Evolutionary conservation across 2,888 invertebrate genomes (phyloP).

Genomic region (Agriopis marginaria): DNA sequence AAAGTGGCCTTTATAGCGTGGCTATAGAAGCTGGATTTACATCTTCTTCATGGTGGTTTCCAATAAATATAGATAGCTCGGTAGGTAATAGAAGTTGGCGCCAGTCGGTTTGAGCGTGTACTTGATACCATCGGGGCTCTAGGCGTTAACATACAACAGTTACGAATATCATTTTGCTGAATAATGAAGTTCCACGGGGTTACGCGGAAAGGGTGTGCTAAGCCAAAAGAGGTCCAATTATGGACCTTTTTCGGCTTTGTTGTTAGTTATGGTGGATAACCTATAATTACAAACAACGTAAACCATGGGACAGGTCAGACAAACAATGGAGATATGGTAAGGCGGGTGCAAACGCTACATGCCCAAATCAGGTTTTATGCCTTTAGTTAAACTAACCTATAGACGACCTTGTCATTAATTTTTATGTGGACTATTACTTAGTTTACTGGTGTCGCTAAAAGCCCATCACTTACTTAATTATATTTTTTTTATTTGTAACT

Average conservation of each 20-base stretch:
- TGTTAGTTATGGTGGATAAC: neutral
- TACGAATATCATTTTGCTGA: slow-evolving; percentile 64
- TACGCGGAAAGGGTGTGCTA: too few species aligned
- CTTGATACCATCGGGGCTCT: slow-evolving; percentile 74
- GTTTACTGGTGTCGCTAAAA: too few species aligned
- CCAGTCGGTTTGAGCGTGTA: slow-evolving; percentile 66
- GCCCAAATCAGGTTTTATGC: too few species aligned
- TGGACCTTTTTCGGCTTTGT: neutral
- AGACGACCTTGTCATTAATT: too few species aligned
- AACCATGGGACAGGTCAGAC: too few species aligned
- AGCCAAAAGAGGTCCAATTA: neutral
- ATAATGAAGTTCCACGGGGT: slow-evolving; percentile 44
- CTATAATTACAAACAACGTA: too few species aligned
- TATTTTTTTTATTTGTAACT: too few species aligned
- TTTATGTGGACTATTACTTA: too few species aligned
- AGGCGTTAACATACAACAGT: slow-evolving; percentile 66
- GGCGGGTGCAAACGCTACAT: too few species aligned
- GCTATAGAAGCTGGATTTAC: slow-evolving; percentile 65
- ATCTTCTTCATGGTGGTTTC: slow-evolving; percentile 64
- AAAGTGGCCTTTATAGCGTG: slow-evolving; percentile 68
- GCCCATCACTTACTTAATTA: too few species aligned
- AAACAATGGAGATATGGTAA: too few species aligned
- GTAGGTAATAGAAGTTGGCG: slow-evolving; percentile 73
- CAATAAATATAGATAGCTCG: slow-evolving; percentile 55
- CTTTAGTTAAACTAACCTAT: too few species aligned